Base-by-base conservation (phyloP, 2,113 vertebrate genomes). In the Gobius niger region DNA sequence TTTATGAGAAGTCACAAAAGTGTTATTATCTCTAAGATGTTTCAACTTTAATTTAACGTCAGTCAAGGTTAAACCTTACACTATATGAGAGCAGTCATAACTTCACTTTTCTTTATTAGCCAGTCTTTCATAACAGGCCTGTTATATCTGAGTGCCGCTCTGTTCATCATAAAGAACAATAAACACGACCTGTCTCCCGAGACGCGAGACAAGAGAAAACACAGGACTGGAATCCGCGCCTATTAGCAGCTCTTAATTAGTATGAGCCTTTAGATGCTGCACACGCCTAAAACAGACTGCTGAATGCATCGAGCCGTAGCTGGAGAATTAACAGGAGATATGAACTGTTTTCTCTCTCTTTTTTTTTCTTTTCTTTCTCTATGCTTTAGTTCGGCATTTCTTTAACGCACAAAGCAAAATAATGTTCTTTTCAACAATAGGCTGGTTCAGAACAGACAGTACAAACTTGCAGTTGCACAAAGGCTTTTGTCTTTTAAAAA, bases 231-330 rank as follows among this genome's bases (percentile, higher is more conserved):
- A 61, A 77, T 68, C 24, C 8, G 67, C 41, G 6, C 63, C 19
- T 72, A 65, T 75, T 51, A 50, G 13, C 66, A 63, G 68, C 73
- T 66, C 67, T 63, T 50, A 24, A 54, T 65, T 50, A 79, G 15
- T 70, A 74, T 63, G 14, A 66, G 65, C 44, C 54, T 68, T 63
- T 19, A 47, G 42, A 24, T 13, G 18, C 44, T 44, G 40, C 9
- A 63, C 57, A 16, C 3, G 40, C 57, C 15, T 42, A 42, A 60
- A 42, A 42, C 24, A 42, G 4, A 60, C 9, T 44, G 4, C 14
- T 60, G 9, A 47, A 16, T 41, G 7, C 6, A 7, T 44, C 10
- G 40, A 44, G 40, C 8, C 15, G 8, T 9, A 6, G 16, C 8
- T 54, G 9, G 4, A 54, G 52, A 54, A 46, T 9, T 46, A 46